These are phyloP conservation scores for Xenopus laevis DNA, from an alignment of 2,113 vertebrate species.

Conservation along the genomic window DNA sequence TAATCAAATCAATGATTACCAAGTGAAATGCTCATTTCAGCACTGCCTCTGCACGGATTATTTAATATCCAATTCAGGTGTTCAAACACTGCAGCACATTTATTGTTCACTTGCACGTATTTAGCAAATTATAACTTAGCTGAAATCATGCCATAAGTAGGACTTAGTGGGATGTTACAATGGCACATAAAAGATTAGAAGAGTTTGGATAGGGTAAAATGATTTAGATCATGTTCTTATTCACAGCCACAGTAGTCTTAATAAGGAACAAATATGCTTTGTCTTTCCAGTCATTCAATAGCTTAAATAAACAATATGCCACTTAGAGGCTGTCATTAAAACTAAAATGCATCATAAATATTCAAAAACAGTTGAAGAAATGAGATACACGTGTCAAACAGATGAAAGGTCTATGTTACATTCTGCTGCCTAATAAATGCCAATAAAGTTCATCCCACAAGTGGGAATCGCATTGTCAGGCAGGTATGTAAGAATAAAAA, in stretches of 20 bases:
- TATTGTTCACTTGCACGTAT: neutral
- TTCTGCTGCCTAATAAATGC: conserved; percentile 26
- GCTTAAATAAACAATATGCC: conserved; percentile 37
- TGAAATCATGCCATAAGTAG: conserved; percentile 8
- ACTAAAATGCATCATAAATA: conserved; percentile 35
- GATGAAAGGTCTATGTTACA: conserved; percentile 34
- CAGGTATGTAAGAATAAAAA: neutral
- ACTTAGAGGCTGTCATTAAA: conserved; percentile 31
- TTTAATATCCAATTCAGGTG: neutral
- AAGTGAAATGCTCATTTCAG: neutral
- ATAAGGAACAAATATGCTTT: conserved; percentile 29
- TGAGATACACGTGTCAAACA: conserved; percentile 32
- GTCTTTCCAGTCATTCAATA: conserved; percentile 29
- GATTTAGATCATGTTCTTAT: conserved; percentile 13
- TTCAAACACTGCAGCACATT: neutral
- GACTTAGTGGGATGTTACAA: conserved; percentile 5
- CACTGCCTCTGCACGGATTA: neutral
- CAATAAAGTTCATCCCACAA: neutral
- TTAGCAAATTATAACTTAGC: conserved; percentile 7
- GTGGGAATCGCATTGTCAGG: conserved; percentile 16
- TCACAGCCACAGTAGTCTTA: conserved; percentile 4
- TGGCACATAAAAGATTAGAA: conserved; percentile 5
- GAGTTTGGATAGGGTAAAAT: conserved; percentile 10
- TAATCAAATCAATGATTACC: neutral
- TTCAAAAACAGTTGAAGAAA: conserved; percentile 32